A percentile compares a stretch with the other conserved stretches of the same genome.
phyloP scores from a whole-genome alignment of 2,888 invertebrate genomes.

The Corythucha ciliata region DNA sequence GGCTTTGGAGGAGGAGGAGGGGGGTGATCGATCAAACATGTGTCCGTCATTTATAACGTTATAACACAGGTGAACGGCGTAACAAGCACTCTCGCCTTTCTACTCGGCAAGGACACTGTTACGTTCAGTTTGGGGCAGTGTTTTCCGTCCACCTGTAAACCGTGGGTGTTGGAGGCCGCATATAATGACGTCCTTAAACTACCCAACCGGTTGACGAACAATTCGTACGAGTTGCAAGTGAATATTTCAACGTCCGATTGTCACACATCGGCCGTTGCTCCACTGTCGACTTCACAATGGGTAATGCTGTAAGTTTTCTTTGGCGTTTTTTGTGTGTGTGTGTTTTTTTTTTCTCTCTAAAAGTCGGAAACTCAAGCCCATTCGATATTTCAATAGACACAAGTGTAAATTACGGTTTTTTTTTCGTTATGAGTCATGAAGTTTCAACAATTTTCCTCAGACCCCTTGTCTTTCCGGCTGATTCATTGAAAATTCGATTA shows the following conservation, averaged over 20 bases:
- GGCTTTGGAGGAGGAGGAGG: not conserved
- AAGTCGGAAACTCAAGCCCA: not conserved
- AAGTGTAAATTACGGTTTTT: no score
- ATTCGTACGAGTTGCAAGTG: slow-evolving; percentile 33
- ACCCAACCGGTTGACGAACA: not conserved
- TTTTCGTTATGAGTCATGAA: no score
- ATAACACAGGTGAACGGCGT: slow-evolving; percentile 9
- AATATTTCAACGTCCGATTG: slow-evolving; percentile 35
- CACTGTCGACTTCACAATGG: slow-evolving; percentile 34
- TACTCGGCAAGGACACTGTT: slow-evolving; percentile 32
- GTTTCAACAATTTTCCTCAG: no score
- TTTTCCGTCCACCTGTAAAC: slow-evolving; percentile 42
- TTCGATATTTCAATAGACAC: not conserved
- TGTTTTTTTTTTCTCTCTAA: not conserved
- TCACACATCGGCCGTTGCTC: slow-evolving; percentile 32
- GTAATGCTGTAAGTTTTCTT: slow-evolving; percentile 38
- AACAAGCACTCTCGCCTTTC: not conserved
- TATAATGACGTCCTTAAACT: slow-evolving; percentile 4
- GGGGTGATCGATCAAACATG: not conserved
- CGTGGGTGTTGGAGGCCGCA: slow-evolving; percentile 34
- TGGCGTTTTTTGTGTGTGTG: not conserved
- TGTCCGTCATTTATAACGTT: not conserved
- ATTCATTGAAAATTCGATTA: no score
- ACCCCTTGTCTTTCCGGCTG: no score
- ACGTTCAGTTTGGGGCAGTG: slow-evolving; percentile 42